Percentiles rank a stretch among this genome's conserved stretches.
Evolutionary conservation across 2,888 invertebrate genomes (phyloP).

Genomic region (Spilosoma lubricipeda): DNA sequence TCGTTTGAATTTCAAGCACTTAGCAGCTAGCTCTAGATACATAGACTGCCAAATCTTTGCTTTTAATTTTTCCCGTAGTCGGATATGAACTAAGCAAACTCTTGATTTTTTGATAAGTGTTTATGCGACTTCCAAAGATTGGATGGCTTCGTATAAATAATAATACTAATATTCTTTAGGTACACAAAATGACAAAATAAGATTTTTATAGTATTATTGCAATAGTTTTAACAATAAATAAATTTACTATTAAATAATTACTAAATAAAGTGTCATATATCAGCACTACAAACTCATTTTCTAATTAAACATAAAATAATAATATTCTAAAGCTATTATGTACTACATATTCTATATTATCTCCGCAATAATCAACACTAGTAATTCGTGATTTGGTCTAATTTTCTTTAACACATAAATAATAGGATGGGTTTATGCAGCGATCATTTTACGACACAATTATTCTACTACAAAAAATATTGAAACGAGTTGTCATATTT

Average conservation of each 20-base stretch:
- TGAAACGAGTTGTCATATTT: constrained; percentile 3
- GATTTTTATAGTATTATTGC: not conserved
- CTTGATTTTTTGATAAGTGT: not conserved
- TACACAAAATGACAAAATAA: not conserved
- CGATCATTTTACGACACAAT: constrained; percentile 21
- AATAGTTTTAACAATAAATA: not conserved
- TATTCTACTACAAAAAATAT: constrained; percentile 3
- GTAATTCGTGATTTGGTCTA: constrained; percentile 44
- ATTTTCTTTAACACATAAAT: constrained; percentile 20
- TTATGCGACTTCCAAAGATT: not conserved
- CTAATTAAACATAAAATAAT: constrained; percentile 21
- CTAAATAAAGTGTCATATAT: constrained; percentile 27
- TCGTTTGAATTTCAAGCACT: too few relatives aligned
- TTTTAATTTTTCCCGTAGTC: too few relatives aligned
- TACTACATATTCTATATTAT: constrained; percentile 29
- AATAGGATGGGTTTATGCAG: constrained; percentile 1
- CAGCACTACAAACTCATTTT: constrained; percentile 26
- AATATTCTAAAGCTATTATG: constrained; percentile 19
- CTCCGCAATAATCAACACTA: constrained; percentile 27
- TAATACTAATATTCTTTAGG: not conserved
- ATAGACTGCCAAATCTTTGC: too few relatives aligned
- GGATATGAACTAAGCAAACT: not conserved
- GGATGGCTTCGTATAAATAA: not conserved
- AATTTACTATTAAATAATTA: constrained; percentile 1
- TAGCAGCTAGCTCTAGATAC: too few relatives aligned